phyloP scores from a whole-genome alignment of 2,888 invertebrate genomes.

The Amphipoea oculea region DNA sequence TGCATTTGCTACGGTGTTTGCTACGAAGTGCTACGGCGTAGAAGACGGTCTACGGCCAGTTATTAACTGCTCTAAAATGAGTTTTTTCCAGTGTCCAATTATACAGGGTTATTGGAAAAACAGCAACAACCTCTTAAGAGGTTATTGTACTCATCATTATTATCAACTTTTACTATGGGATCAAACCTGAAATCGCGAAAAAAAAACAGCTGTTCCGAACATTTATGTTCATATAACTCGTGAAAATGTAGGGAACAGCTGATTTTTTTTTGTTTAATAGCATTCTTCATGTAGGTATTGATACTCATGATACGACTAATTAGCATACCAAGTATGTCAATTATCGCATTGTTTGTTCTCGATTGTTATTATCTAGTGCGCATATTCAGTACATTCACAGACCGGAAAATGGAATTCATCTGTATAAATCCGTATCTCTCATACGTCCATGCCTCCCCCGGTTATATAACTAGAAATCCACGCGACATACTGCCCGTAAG shows the following conservation, averaged over 20 bases:
- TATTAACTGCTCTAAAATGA: background rate
- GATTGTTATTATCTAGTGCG: background rate
- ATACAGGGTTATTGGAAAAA: background rate
- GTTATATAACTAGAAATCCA: slow-evolving; percentile 53
- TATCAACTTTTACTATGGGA: no score
- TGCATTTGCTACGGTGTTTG: slow-evolving; percentile 18
- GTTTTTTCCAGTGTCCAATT: background rate
- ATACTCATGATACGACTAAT: slow-evolving; percentile 11
- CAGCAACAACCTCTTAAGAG: no score
- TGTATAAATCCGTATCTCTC: slow-evolving; percentile 26
- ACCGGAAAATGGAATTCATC: slow-evolving; percentile 18
- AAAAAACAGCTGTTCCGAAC: no score
- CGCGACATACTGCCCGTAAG: slow-evolving; percentile 56
- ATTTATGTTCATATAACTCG: no score
- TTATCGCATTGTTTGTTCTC: slow-evolving; percentile 18
- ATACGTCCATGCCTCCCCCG: slow-evolving; percentile 22
- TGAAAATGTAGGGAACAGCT: no score
- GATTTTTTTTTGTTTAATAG: background rate
- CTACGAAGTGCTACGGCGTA: slow-evolving; percentile 19
- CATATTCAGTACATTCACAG: background rate
- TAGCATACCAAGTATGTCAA: slow-evolving; percentile 24
- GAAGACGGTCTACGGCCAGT: background rate
- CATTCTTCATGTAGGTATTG: background rate
- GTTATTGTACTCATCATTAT: no score
- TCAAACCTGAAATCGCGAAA: no score